These are phyloP conservation scores for Lepus europaeus DNA, from an alignment of 2,113 vertebrate species.

Conservation along the genomic window DNA sequence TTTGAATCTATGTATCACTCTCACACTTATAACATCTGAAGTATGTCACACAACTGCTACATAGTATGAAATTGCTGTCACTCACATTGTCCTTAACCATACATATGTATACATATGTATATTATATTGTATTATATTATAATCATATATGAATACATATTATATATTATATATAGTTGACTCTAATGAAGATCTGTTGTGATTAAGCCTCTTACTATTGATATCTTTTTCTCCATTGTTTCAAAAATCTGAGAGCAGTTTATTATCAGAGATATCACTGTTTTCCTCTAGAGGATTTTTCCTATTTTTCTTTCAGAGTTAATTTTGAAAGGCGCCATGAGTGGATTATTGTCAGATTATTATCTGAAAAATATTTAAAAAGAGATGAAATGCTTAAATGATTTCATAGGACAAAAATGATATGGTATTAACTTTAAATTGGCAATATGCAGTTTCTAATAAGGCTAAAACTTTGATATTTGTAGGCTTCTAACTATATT, in stretches of 20 bases:
- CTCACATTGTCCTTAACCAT: not conserved
- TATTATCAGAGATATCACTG: not conserved
- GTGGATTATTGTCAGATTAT: not conserved
- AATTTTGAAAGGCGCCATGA: not conserved
- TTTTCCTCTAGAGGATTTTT: not conserved
- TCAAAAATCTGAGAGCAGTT: not conserved
- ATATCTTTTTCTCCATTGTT: not conserved
- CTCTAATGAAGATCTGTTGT: not conserved
- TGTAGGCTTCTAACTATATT: not conserved
- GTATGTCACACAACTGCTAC: not conserved
- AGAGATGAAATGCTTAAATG: not conserved
- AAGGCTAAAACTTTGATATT: not conserved
- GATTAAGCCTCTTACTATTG: not conserved
- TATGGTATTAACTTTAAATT: not conserved
- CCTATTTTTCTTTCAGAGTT: not conserved
- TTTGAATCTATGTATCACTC: not conserved
- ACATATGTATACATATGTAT: too few relatives aligned
- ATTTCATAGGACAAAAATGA: not conserved
- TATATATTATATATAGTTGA: not conserved
- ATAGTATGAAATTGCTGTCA: not conserved
- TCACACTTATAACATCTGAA: not conserved
- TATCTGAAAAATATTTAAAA: not conserved
- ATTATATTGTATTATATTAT: too few relatives aligned
- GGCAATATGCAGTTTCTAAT: not conserved
- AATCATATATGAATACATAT: too few relatives aligned